Conservation (phyloP, 92 coral and sea anemone species). For the Plumapathes pennacea region DNA sequence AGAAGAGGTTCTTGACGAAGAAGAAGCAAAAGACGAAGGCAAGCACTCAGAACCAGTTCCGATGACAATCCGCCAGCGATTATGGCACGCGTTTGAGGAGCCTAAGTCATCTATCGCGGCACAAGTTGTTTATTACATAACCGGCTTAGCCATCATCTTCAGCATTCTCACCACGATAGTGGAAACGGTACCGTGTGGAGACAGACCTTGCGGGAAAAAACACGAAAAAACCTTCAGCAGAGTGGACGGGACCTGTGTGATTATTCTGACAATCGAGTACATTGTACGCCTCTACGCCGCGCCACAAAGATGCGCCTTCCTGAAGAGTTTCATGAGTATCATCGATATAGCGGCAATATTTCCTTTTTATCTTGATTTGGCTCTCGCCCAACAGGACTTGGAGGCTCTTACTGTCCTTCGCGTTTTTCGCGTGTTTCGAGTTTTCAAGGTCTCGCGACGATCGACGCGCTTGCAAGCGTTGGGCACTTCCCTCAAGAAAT, state of each 20-base stretch:
- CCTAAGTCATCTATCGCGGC: constrained; percentile 64
- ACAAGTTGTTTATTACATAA: constrained; percentile 56
- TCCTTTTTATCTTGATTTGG: constrained; percentile 82
- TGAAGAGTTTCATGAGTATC: constrained; percentile 80
- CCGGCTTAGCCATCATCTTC: constrained; percentile 74
- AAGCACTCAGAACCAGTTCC: constrained; percentile 44
- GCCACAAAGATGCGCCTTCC: constrained; percentile 71
- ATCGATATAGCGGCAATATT: constrained; percentile 85
- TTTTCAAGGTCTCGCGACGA: constrained; percentile 85
- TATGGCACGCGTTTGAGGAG: constrained; percentile 84
- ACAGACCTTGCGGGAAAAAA: constrained; percentile 66
- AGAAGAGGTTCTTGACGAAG: constrained; percentile 7
- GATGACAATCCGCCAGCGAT: constrained; percentile 40
- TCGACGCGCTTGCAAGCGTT: constrained; percentile 77
- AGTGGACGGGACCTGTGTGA: constrained; percentile 85
- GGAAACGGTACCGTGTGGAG: constrained; percentile 81
- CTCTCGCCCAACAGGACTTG: constrained; percentile 51
- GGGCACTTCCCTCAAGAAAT: constrained; percentile 83
- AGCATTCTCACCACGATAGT: constrained; percentile 78
- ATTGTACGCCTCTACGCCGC: constrained; percentile 74
- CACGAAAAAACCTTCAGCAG: constrained; percentile 55
- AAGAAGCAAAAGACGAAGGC: constrained; percentile 4
- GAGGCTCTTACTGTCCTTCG: constrained; percentile 74
- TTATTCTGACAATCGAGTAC: constrained; percentile 79
- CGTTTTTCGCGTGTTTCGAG: constrained; percentile 89